A percentile compares a stretch with the other conserved stretches of the same genome.
These are phyloP conservation scores for Eilema depressum DNA, from an alignment of 2,888 invertebrate species.

Conservation along the genomic window DNA sequence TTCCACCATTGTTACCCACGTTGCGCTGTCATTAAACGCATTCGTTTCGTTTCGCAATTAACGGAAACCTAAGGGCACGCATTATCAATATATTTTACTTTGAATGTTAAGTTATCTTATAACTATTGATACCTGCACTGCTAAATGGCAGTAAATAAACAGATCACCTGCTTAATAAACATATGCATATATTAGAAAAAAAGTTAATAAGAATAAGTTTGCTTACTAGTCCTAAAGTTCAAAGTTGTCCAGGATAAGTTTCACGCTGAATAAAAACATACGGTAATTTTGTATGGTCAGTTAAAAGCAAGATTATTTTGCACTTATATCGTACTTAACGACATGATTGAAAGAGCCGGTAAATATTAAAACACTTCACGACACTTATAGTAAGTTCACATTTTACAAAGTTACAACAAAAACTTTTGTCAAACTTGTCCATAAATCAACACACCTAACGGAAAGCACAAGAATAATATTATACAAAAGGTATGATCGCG, in stretches of 20 bases:
- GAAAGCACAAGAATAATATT: conserved; percentile 77
- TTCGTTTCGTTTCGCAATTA: conserved; percentile 25
- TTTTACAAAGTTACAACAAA: conserved; percentile 57
- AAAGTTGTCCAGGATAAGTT: conserved; percentile 48
- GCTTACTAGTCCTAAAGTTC: conserved; percentile 61
- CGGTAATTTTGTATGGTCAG: conserved; percentile 69
- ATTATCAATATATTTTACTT: conserved; percentile 39
- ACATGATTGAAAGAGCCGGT: conserved; percentile 75
- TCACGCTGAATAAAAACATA: conserved; percentile 68
- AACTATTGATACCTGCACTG: conserved; percentile 22
- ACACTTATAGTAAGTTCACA: conserved; percentile 74
- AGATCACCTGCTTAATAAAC: conserved; percentile 23
- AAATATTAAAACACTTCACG: conserved; percentile 79
- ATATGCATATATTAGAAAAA: conserved; percentile 26
- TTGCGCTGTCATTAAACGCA: conserved; percentile 3
- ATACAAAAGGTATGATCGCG: conserved; percentile 78
- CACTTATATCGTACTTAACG: conserved; percentile 80
- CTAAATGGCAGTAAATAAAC: conserved; percentile 3
- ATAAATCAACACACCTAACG: conserved; percentile 51
- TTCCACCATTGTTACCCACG: conserved; percentile 14
- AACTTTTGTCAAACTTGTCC: conserved; percentile 53
- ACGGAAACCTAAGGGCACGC: conserved; percentile 30
- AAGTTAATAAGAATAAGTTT: conserved; percentile 32
- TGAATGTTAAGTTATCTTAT: conserved; percentile 7
- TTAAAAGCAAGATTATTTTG: conserved; percentile 71